These are phyloP conservation scores for Tenthredo distinguenda DNA, from an alignment of 2,888 invertebrate species.

Conservation along the genomic window DNA sequence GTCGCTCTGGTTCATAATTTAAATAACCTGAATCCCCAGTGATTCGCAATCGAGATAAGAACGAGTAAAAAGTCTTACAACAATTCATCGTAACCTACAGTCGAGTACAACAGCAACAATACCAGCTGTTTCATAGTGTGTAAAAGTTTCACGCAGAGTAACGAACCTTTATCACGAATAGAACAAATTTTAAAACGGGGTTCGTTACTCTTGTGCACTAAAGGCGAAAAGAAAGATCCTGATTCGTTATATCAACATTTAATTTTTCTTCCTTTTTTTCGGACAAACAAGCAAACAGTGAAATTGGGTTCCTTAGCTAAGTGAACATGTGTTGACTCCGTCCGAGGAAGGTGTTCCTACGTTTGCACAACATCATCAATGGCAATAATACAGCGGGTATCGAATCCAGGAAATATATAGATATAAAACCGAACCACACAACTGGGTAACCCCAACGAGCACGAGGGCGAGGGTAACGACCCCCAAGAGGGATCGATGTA, in stretches of 20 bases:
- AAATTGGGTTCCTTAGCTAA: not conserved
- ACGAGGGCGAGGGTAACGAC: constrained; percentile 68
- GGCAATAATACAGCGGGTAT: constrained; percentile 67
- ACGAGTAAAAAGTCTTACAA: not conserved
- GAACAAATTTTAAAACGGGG: not conserved
- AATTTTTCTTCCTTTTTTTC: constrained; percentile 6
- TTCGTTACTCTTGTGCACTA: not conserved
- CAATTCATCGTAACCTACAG: not conserved
- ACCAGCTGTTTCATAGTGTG: not conserved
- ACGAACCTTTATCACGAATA: not conserved
- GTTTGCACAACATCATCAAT: constrained; percentile 61
- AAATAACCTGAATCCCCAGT: constrained; percentile 25
- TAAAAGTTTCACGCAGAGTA: not conserved
- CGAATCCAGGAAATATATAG: constrained; percentile 59
- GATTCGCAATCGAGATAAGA: constrained; percentile 28
- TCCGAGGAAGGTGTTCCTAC: not conserved
- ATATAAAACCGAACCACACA: constrained; percentile 47
- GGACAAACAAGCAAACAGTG: not conserved
- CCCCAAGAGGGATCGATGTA: constrained; percentile 72
- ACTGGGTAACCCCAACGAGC: constrained; percentile 39
- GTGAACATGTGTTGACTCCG: not conserved
- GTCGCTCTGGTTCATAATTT: not conserved
- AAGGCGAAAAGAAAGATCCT: not conserved
- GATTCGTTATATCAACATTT: not conserved
- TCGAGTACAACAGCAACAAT: not conserved